Base-by-base conservation (phyloP, 2,113 vertebrate species). In the Asarcornis scutulata region DNA sequence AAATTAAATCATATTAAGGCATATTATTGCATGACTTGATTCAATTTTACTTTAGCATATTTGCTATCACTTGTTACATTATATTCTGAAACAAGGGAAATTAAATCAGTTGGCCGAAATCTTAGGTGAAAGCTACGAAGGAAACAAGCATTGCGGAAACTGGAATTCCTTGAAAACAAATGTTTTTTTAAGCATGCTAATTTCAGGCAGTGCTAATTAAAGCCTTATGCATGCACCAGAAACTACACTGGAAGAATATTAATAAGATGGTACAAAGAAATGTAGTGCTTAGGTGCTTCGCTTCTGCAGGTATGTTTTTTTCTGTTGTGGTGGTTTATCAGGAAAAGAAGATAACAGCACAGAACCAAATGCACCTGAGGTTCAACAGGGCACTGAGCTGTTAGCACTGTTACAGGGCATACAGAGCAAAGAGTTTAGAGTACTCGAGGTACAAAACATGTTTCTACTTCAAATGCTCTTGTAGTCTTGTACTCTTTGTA, bases 1-100 rank as follows among this genome's bases (percentile, higher is more conserved):
- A 97, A 97, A 98, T 98, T 93, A 94, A 98, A 98, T 98, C 96
- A 71, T 62, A 71, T 91, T 89, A 96, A 96, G 77, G 78, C 75
- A 7, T 84, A 86, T 95, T 92, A 93, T 90, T 91, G 92, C 97
- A 97, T 3, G 36, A 66, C 64, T 87, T 89, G 96, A 94, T 98
- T 96, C 62, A 96, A 97, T 97, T 98, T 95, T 76, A 94, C 90
- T 95, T 76, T 89, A 96, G 89, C 97, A 96, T 97, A 96, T 97
- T 98, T 97, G 91, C 83, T 59, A 64, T 96, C 95, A 89, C 95
- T 97, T 98, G 96, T 97, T 96, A 84, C 85, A 76, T 84, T 96
- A 84, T 92, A 90, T 93, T 97, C 88, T 72, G 87, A 93, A 97
- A 95, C 74, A 50, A 94, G 59, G 88, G 84, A 97, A 97, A 97